A percentile compares a stretch with the other conserved stretches of the same genome.
Conservation (phyloP, 2,113 vertebrate genomes). For the Atractosteus spatula region DNA sequence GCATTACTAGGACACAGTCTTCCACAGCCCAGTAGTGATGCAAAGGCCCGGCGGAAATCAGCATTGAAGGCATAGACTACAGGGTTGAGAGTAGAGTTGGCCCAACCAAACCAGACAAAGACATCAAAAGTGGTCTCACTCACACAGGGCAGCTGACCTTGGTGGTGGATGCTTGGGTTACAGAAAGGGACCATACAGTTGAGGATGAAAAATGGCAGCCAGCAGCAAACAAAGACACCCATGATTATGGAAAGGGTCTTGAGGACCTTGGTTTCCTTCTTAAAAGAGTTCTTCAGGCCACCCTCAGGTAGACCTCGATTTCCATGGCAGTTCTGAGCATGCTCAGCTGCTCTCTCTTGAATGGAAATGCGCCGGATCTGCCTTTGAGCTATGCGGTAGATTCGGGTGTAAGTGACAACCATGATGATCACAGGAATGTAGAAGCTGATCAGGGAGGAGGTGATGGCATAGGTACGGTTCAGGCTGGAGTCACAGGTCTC, state of each 20-base stretch:
- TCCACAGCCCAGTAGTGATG: constrained; percentile 1
- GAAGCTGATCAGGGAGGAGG: constrained; percentile 37
- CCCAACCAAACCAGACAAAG: constrained; percentile 19
- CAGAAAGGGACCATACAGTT: constrained; percentile 19
- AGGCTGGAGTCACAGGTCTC: constrained; percentile 45
- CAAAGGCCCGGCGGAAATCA: constrained; percentile 12
- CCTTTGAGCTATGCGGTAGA: constrained; percentile 14
- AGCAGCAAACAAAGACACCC: constrained; percentile 18
- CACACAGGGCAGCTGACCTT: not conserved
- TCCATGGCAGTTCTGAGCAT: constrained; percentile 2
- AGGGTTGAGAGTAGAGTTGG: constrained; percentile 24
- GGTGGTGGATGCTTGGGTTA: not conserved
- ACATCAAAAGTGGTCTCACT: constrained; percentile 15
- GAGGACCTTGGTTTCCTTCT: constrained; percentile 15
- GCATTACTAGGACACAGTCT: not conserved
- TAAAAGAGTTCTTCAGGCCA: constrained; percentile 7
- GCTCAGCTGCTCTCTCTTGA: constrained; percentile 8
- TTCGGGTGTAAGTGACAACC: constrained; percentile 16
- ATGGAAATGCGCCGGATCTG: constrained; percentile 12
- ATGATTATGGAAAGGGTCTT: constrained; percentile 17
- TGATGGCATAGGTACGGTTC: constrained; percentile 43
- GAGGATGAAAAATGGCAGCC: constrained; percentile 18
- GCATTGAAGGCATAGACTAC: constrained; percentile 20
- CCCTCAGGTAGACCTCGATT: not conserved
- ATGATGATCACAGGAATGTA: constrained; percentile 17